Evolutionary conservation across 2,888 invertebrate species (phyloP).

Genomic region (Agelastica alni): DNA sequence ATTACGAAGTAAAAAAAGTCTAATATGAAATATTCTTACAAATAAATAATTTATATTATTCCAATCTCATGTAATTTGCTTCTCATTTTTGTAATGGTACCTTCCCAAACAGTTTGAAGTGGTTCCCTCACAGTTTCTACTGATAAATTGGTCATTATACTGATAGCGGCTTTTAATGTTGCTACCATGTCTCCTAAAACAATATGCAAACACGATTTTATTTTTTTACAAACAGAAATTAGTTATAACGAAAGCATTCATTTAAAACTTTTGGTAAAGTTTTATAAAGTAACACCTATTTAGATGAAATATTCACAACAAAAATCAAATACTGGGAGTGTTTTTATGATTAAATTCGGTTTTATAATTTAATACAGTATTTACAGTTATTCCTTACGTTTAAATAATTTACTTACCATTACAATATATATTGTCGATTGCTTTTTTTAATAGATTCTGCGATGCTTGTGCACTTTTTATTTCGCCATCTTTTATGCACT

Average conservation of each 20-base stretch:
- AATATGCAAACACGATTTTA: no score
- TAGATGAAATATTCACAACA: no score
- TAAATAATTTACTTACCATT: conserved; percentile 58
- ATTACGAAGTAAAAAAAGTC: no score
- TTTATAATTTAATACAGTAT: no score
- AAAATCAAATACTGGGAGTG: no score
- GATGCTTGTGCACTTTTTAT: conserved; percentile 58
- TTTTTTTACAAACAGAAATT: no score
- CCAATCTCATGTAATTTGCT: conserved; percentile 43
- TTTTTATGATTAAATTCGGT: no score
- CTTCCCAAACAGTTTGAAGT: conserved; percentile 57
- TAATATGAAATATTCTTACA: not conserved
- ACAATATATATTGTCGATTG: conserved; percentile 59
- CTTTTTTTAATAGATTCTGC: conserved; percentile 62
- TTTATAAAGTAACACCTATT: no score
- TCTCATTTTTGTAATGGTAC: conserved; percentile 41
- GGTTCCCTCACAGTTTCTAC: conserved; percentile 68
- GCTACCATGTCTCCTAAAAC: conserved; percentile 70
- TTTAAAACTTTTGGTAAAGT: no score
- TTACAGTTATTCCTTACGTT: no score
- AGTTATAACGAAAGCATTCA: no score
- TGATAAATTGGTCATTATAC: conserved; percentile 63
- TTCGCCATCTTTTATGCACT: conserved; percentile 60
- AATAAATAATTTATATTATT: conserved; percentile 37
- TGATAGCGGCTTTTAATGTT: conserved; percentile 72